These are phyloP conservation scores for Florisuga fusca DNA, from an alignment of 2,797 vertebrate species.

Conservation along the genomic window DNA sequence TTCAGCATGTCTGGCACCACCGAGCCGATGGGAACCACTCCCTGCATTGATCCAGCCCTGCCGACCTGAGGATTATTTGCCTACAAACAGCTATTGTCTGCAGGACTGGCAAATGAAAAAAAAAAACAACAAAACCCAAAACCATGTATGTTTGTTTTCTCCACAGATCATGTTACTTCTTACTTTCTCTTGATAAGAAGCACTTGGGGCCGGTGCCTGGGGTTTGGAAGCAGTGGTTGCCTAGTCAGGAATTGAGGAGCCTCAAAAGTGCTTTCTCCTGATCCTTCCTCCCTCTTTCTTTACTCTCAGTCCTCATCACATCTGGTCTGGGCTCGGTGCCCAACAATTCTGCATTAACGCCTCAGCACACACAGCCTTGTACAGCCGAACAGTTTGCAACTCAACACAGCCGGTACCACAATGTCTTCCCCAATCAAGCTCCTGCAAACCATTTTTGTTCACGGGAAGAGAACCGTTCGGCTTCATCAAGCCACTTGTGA, in stretches of 20 bases:
- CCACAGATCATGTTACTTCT: slow-evolving; percentile 29
- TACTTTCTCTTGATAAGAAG: slow-evolving; percentile 47
- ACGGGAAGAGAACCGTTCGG: background rate
- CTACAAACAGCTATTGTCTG: slow-evolving; percentile 41
- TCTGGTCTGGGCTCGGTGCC: slow-evolving; percentile 72
- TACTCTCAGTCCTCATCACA: slow-evolving; percentile 40
- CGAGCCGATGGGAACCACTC: background rate
- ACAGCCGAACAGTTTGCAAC: background rate
- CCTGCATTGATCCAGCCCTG: background rate
- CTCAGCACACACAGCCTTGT: slow-evolving; percentile 45
- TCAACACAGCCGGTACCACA: background rate
- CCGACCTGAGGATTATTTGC: background rate
- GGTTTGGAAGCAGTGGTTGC: background rate
- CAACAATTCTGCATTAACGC: slow-evolving; percentile 55
- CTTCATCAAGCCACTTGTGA: background rate
- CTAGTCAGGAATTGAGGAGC: background rate
- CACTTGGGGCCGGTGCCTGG: background rate
- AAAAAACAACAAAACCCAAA: background rate
- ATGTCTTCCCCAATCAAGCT: background rate
- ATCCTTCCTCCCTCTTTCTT: background rate
- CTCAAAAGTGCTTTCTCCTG: background rate
- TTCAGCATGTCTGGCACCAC: background rate
- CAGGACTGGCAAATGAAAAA: slow-evolving; percentile 37
- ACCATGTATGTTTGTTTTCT: slow-evolving; percentile 44
- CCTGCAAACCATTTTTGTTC: slow-evolving; percentile 5